These are phyloP conservation scores for Taurulus bubalis DNA, from an alignment of 2,113 vertebrate genomes.

Conservation along the genomic window DNA sequence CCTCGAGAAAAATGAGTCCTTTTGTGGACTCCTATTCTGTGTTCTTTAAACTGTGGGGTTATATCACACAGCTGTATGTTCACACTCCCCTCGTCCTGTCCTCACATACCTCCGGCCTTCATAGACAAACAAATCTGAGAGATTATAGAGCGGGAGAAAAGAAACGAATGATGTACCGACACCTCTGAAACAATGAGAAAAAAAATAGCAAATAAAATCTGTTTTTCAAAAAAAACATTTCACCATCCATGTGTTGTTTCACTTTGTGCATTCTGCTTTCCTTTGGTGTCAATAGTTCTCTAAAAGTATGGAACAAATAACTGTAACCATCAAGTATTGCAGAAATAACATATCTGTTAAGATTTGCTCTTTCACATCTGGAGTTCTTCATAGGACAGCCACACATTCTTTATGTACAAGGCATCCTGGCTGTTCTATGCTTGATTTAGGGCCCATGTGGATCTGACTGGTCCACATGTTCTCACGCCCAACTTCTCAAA, in stretches of 20 bases:
- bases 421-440: background rate
- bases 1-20: background rate
- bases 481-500: background rate
- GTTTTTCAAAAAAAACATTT: background rate
- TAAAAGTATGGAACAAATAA: background rate
- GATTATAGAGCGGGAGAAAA: background rate
- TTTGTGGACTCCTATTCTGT: background rate
- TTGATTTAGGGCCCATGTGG: background rate
- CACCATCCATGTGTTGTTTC: background rate
- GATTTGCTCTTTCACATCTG: no score
- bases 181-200: background rate
- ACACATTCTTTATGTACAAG: background rate
- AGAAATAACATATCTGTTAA: background rate
- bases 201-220: background rate
- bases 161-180: no score
- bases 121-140: background rate
- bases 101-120: background rate
- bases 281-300: background rate
- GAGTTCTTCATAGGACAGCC: no score
- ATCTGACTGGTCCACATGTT: background rate
- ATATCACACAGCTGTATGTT: background rate
- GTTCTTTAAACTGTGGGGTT: background rate
- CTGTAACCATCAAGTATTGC: background rate
- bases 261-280: background rate
- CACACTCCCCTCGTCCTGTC: background rate